A percentile compares a stretch with the other conserved stretches of the same genome.
Conservation (phyloP, 1,140 invertebrate species). For the Periplaneta americana region DNA sequence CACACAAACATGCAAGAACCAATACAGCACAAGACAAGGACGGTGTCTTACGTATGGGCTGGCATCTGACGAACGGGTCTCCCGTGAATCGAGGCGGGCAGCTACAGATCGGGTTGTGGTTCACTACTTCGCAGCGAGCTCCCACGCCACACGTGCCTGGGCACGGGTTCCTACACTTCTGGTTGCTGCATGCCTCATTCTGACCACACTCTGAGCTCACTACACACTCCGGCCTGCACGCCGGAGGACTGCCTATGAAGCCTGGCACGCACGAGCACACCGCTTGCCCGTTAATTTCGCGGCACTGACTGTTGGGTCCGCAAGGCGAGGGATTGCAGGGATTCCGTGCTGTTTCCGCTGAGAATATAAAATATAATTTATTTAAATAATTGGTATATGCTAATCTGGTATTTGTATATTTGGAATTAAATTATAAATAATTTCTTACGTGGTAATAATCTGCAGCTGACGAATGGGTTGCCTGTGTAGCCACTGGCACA, state of each 20-base stretch:
- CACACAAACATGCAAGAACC: too few relatives aligned
- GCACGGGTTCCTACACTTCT: constrained; percentile 64
- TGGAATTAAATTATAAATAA: background rate
- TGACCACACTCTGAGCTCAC: constrained; percentile 56
- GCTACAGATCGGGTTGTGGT: constrained; percentile 57
- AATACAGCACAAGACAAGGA: background rate
- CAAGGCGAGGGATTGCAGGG: constrained; percentile 59
- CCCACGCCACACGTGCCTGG: constrained; percentile 58
- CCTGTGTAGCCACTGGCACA: constrained; percentile 64
- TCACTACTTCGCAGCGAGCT: constrained; percentile 56
- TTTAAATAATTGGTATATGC: background rate
- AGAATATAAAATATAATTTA: background rate
- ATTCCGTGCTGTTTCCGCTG: constrained; percentile 27
- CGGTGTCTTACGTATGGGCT: constrained; percentile 11
- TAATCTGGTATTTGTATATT: background rate
- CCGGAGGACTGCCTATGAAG: constrained; percentile 54
- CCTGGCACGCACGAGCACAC: constrained; percentile 55
- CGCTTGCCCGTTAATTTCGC: constrained; percentile 50
- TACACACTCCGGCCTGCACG: constrained; percentile 61
- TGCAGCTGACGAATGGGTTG: constrained; percentile 62
- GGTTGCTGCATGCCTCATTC: constrained; percentile 57
- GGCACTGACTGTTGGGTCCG: constrained; percentile 58
- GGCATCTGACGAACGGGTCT: constrained; percentile 45
- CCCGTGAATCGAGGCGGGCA: constrained; percentile 52
- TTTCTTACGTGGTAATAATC: constrained; percentile 16